These are phyloP conservation scores for Bergia puertoricense DNA, from an alignment of 92 coral and sea anemone species.

Conservation along the genomic window DNA sequence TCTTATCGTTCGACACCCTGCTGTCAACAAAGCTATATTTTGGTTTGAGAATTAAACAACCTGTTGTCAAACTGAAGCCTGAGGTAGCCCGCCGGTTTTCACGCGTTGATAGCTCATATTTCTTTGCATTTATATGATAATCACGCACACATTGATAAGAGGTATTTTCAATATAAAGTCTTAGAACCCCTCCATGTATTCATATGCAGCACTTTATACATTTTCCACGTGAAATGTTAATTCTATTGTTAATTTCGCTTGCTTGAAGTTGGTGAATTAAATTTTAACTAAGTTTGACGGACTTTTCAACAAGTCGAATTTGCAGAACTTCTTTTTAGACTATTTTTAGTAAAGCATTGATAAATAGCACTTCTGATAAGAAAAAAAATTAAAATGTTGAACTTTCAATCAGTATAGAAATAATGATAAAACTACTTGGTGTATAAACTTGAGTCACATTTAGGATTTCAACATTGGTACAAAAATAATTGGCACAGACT, in stretches of 20 bases:
- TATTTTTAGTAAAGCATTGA: not conserved
- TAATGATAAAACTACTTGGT: not conserved
- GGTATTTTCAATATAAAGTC: too few species aligned
- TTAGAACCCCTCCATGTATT: not conserved
- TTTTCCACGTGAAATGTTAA: not conserved
- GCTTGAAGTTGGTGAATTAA: not conserved
- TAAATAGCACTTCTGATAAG: not conserved
- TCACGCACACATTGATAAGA: not conserved
- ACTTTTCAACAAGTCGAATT: not conserved
- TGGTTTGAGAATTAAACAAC: not conserved
- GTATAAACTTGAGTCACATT: too few species aligned
- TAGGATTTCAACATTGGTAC: too few species aligned
- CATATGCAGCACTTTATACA: not conserved
- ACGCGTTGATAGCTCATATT: constrained; percentile 16
- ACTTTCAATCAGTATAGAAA: not conserved
- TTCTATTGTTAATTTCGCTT: not conserved
- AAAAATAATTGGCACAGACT: too few species aligned
- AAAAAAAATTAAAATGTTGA: too few species aligned
- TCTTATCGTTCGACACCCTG: not conserved
- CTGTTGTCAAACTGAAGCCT: not conserved
- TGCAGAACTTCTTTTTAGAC: not conserved
- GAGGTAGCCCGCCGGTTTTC: not conserved
- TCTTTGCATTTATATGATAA: constrained; percentile 19
- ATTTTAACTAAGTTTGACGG: not conserved
- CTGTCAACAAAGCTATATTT: not conserved